Base-by-base conservation (phyloP, 2,888 invertebrate species). In the Pseudococcus longispinus region DNA sequence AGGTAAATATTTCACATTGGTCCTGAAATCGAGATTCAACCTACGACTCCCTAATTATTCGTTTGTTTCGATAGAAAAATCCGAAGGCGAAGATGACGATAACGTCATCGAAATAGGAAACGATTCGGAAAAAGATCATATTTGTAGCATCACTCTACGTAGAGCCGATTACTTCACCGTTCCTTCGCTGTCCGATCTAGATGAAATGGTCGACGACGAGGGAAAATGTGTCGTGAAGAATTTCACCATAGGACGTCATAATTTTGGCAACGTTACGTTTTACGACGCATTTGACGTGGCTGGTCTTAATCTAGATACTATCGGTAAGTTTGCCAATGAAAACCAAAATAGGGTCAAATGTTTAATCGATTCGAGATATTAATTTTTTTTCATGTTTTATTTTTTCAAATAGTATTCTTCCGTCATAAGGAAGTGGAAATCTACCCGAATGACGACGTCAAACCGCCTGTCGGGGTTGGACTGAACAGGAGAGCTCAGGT, bases 351-450 rank as follows among this genome's bases (percentile, higher is more conserved):
- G 5, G 6, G 26, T 65, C 5, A 6, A n/a, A 23, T 29, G 70
- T 32, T 15, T 18, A 15, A n/a, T 32, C 11, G 18, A 37, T 84
- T 2, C 32, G 5, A 4, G 5, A 6, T 37, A 5, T 44, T 20
- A 29, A 80, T 80, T 82, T n/a, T 42, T 23, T 4, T 46, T 11
- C 5, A 44, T 9, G 1, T 46, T 46, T 46, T 46, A 15, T n/a
- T n/a, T 37, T 37, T 37, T 37, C 37, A 3, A 13, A 32, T 13
- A 94, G 97, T 99, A 0, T 95, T 96, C 90, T 97, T 99, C 91
- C 93, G 97, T 4, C 95, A 97, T 91, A 97, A 98, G 90, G 98
- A 99, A 91, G 95, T 99, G 2, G 95, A 96, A 26, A 94, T 99
- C 5, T 99, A 99, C 92, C 98, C 98, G 0, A 96, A 97, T 89